phyloP scores from a whole-genome alignment of 92 coral and sea anemone genomes.

The Heteractis magnifica region DNA sequence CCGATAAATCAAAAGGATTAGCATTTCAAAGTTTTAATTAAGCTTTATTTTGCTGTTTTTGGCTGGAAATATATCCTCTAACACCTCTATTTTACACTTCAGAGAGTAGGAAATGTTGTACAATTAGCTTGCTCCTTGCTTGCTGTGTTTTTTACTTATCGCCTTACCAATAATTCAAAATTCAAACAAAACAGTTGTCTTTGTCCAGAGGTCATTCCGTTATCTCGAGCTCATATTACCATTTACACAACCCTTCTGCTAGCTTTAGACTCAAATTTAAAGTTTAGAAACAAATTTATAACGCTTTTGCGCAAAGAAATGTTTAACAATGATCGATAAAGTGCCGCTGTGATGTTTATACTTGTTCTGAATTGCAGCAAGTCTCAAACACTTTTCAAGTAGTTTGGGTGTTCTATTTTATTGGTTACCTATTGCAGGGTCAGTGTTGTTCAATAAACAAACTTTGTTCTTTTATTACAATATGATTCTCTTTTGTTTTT shows the following conservation, averaged over 20 bases:
- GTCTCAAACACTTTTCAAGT: neutral
- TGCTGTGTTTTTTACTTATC: neutral
- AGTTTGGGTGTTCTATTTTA: neutral
- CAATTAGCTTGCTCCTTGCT: neutral
- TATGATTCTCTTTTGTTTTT: neutral
- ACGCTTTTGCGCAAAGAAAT: neutral
- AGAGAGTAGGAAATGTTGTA: neutral
- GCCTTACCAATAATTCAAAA: neutral
- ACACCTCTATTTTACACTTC: neutral
- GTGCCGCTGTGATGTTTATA: neutral
- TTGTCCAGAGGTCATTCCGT: neutral
- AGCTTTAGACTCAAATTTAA: neutral
- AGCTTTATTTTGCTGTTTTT: neutral
- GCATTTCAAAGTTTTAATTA: neutral
- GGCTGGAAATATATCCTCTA: neutral
- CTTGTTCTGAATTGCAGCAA: neutral
- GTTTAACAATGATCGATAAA: neutral
- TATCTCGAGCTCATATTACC: neutral
- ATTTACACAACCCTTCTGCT: neutral
- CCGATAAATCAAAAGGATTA: neutral
- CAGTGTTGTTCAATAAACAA: neutral
- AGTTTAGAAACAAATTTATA: neutral
- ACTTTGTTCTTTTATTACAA: neutral
- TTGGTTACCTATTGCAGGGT: neutral
- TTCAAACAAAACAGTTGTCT: neutral